Evolutionary conservation across 1,140 invertebrate genomes (phyloP), one percentile per base, ranked within the genome.

Genomic region (Drosophila suzukii): DNA sequence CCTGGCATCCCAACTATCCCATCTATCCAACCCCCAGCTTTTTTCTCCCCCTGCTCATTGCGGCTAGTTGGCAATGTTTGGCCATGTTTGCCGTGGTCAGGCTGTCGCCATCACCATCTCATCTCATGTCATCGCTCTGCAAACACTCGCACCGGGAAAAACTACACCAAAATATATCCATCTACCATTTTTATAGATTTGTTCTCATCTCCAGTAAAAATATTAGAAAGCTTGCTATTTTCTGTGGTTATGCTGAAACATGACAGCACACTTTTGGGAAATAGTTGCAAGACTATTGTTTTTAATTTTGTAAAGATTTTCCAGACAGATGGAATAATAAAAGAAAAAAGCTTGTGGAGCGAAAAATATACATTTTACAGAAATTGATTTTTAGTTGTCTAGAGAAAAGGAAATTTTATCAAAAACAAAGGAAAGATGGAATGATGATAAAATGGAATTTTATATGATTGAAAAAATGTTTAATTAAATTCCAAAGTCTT

Each of bases 41-140:
- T 7, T 4, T 3, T 24, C 47, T 24, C 47, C n/a, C 59, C 47
- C 65, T n/a, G 15, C 32, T 53, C 11, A 51, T 53, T 46, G 65
- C 46, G 65, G 72, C 72, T 24, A 80, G 68, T 58, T 65, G 73
- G 43, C 50, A 55, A 49, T 71, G 76, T 77, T 60, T 66, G 67
- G 51, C 43, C 78, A 65, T 73, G 66, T 80, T 75, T 80, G 62
- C 58, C 63, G 53, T 80, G 73, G 55, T 38, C 73, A 78, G 57
- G 39, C 46, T 41, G 27, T 24, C 27, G 27, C 27, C 27, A 27
- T 27, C 27, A 3, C 27, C 27, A 63, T 57, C 39, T n/a, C 68
- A 55, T 39, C 36, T 55, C 68, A 62, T 62, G 43, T 74, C 68
- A 57, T 65, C 53, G 51, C 39, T 46, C 17, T 58, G 71, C 61